Evolutionary conservation across 2,113 vertebrate species (phyloP).

Genomic region (Pluvialis apricaria): DNA sequence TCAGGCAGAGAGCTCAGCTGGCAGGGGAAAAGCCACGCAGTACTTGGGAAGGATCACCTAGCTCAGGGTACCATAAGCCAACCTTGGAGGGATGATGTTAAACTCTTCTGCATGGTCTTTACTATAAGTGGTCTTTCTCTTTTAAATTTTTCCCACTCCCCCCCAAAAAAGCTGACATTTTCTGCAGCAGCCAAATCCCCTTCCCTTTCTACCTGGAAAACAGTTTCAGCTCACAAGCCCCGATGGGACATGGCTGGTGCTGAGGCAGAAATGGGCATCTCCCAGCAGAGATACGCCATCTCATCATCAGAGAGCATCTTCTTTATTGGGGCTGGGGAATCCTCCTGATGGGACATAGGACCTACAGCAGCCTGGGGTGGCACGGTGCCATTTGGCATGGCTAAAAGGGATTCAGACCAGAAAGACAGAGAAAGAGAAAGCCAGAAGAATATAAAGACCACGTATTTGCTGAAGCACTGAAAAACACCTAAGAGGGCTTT

Average conservation of each 20-base stretch:
- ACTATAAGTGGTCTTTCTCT: background rate
- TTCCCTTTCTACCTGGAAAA: background rate
- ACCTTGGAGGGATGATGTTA: background rate
- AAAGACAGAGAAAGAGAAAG: background rate
- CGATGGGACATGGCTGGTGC: background rate
- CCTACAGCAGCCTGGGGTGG: background rate
- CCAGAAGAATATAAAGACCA: background rate
- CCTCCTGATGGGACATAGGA: rapidly evolving
- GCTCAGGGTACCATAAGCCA: background rate
- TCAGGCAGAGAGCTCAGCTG: rapidly evolving
- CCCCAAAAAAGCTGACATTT: background rate
- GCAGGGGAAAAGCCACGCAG: background rate
- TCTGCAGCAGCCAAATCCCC: background rate
- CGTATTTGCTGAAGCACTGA: background rate
- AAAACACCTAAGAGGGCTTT: background rate
- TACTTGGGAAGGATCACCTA: background rate
- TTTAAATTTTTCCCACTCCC: background rate
- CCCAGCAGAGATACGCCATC: background rate
- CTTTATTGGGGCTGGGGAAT: background rate
- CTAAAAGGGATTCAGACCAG: background rate
- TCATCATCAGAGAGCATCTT: background rate
- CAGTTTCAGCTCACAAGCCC: background rate
- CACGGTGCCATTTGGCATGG: rapidly evolving
- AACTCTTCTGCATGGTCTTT: background rate
- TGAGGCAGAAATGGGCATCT: background rate